Evolutionary conservation across 2,888 invertebrate genomes (phyloP), one percentile per base, ranked within the genome.

Genomic region (Elgonia sp.): DNA sequence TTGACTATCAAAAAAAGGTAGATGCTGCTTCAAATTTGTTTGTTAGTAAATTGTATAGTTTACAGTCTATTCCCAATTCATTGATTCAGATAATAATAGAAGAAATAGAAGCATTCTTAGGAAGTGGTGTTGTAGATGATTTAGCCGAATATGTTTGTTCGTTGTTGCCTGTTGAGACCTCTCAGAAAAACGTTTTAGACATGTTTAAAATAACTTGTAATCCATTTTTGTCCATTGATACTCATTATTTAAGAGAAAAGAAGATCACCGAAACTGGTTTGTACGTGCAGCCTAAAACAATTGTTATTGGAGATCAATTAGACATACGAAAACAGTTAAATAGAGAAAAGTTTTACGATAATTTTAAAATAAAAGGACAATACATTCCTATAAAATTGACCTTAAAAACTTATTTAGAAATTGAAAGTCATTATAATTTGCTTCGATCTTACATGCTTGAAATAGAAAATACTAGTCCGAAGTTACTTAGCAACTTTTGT

Each of bases 121-220:
- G n/a, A 55, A 55, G 55, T 55, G 55, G 55, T 55, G n/a, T 55
- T 55, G n/a, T 55, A 55, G 55, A 55, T 8, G 55, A 55, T 18
- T 55, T 55, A 55, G n/a, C 12, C 12, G n/a, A 55, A 8, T 55
- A n/a, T 18, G 8, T 18, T 55, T 55, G 12, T n/a, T 55, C 55
- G 55, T 55, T 55, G 8, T 55, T 18, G 18, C 12, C 12, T n/a
- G 2, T 55, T 55, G n/a, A 55, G 18, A 46, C 46, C 46, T 2
- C 16, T 7, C 16, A 18, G n/a, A 8, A 55, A n/a, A 16, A 55
- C n/a, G 18, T 55, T 8, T 12, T 3, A n/a, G 18, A 55, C n/a
- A 55, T 16, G 55, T 55, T 55, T 18, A 55, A 55, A 8, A 55
- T 18, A 55, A 16, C 16, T 8, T n/a, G 8, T 16, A n/a, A 55